These are phyloP conservation scores for Drosophila stalkeri DNA, from an alignment of 2,888 invertebrate species.

Conservation along the genomic window DNA sequence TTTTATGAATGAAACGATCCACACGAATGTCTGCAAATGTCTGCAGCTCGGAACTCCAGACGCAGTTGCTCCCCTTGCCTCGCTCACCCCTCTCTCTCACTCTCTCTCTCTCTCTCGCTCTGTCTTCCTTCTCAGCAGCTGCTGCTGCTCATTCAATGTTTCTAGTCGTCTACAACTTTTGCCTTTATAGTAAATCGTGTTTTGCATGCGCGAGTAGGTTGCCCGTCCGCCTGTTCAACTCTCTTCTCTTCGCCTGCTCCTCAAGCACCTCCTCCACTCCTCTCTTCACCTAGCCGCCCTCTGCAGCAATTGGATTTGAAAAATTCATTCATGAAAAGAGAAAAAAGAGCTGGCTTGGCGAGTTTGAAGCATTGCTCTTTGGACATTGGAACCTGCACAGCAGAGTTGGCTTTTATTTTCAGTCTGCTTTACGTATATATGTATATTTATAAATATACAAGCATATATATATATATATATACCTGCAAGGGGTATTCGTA, in stretches of 20 bases:
- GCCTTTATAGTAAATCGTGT: conserved; percentile 80
- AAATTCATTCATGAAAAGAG: conserved; percentile 70
- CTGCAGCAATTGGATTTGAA: conserved; percentile 55
- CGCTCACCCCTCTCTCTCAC: conserved; percentile 4
- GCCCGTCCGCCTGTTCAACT: conserved; percentile 17
- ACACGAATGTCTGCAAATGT: conserved; percentile 50
- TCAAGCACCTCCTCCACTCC: not conserved
- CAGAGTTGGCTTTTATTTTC: conserved; percentile 14
- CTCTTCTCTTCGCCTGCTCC: not conserved
- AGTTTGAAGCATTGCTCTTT: conserved; percentile 45
- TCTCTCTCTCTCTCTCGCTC: not conserved
- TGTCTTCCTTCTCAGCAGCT: conserved; percentile 6
- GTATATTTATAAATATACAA: not conserved
- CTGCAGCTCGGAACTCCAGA: conserved; percentile 53
- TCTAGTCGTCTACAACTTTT: conserved; percentile 64
- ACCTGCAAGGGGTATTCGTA: conserved; percentile 1
- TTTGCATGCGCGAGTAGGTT: conserved; percentile 79
- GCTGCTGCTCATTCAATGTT: conserved; percentile 14
- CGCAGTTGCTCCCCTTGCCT: conserved; percentile 16
- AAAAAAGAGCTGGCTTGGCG: conserved; percentile 56
- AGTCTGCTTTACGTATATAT: not conserved
- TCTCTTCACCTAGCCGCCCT: not conserved
- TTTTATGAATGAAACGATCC: conserved; percentile 74
- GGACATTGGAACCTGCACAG: conserved; percentile 39
- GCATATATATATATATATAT: not conserved